Percentiles rank a stretch among this genome's conserved stretches.
Evolutionary conservation across 2,888 invertebrate genomes (phyloP).

Genomic region (Encarsia formosa): DNA sequence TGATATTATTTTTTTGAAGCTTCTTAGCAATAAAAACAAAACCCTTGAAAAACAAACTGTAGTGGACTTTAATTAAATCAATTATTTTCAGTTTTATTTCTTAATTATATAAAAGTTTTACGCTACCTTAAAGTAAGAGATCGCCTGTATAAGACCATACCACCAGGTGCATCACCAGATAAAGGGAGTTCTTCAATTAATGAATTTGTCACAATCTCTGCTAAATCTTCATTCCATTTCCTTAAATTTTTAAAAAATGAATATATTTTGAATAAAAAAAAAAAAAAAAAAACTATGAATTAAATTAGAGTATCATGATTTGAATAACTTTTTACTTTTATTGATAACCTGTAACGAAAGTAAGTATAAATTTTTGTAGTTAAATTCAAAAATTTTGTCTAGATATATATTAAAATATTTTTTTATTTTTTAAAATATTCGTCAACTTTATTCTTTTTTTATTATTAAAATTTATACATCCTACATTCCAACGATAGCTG

Average conservation of each 20-base stretch:
- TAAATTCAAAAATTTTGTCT: too few species aligned
- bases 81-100: slow-evolving; percentile 1
- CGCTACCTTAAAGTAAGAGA: slow-evolving; percentile 69
- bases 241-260: slow-evolving; percentile 40
- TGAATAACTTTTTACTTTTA: not conserved
- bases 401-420: too few species aligned
- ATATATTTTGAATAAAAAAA: too few species aligned
- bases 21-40: slow-evolving; percentile 59
- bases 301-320: not conserved
- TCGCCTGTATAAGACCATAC: slow-evolving; percentile 74
- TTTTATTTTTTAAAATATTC: too few species aligned
- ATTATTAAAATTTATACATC: too few species aligned
- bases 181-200: slow-evolving; percentile 74
- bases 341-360: not conserved
- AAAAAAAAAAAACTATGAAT: too few species aligned
- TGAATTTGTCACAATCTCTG: slow-evolving; percentile 59
- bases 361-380: not conserved
- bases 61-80: slow-evolving; percentile 10
- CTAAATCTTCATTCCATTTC: slow-evolving; percentile 62
- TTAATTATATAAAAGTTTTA: slow-evolving; percentile 6
- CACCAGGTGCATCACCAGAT: slow-evolving; percentile 73
- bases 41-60: slow-evolving; percentile 67
- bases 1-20: not conserved
- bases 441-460: too few species aligned
- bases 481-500: slow-evolving; percentile 56